Conservation (phyloP, 2,888 invertebrate genomes). For the Cynaeus angustus region DNA sequence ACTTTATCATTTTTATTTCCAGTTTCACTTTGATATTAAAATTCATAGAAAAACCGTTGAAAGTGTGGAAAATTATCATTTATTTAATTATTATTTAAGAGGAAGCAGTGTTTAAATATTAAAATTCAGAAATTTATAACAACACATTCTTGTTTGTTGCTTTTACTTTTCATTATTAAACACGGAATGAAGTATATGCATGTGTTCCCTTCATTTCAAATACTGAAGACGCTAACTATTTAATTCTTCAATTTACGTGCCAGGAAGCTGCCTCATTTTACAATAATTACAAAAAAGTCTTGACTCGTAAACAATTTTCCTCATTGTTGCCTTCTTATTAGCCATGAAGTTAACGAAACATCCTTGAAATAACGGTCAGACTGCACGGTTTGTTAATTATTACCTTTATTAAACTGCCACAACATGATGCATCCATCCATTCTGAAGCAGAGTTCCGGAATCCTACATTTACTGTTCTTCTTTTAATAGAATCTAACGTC, state of each 20-base stretch:
- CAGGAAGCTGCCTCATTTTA: background rate
- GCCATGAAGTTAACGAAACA: conserved; percentile 28
- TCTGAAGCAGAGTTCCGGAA: conserved; percentile 9
- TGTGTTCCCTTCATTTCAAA: too few relatives aligned
- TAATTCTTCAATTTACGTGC: background rate
- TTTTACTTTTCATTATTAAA: too few relatives aligned
- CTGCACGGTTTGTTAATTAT: conserved; percentile 33
- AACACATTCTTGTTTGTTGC: too few relatives aligned
- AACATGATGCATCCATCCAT: background rate
- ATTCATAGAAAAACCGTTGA: too few relatives aligned
- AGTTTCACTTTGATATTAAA: too few relatives aligned
- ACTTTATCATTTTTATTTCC: too few relatives aligned
- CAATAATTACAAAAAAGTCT: background rate
- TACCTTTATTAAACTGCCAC: conserved; percentile 8
- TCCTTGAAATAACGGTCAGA: conserved; percentile 34
- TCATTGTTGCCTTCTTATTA: conserved; percentile 1
- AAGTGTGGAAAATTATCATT: too few relatives aligned
- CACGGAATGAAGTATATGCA: too few relatives aligned
- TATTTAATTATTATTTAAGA: too few relatives aligned
- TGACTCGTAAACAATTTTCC: conserved; percentile 6
- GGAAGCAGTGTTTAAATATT: too few relatives aligned
- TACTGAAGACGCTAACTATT: too few relatives aligned
- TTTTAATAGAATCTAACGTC: background rate
- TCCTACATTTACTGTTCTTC: conserved; percentile 2
- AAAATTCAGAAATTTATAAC: too few relatives aligned